Base-by-base conservation (phyloP, 2,113 vertebrate species). In the Antennarius striatus region DNA sequence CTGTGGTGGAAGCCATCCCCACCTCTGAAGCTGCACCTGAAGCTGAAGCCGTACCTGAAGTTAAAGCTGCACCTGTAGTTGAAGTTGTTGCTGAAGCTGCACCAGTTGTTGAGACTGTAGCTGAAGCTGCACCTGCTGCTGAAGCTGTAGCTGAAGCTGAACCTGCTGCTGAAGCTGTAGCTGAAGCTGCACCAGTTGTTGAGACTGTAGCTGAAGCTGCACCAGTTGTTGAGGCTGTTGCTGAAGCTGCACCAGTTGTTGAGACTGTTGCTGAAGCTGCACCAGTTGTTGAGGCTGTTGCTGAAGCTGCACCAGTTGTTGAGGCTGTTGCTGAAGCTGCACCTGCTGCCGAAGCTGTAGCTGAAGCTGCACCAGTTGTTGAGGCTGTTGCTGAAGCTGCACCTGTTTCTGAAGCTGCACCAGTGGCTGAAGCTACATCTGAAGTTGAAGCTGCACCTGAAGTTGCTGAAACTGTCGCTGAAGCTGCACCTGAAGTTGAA, bases 181-280 rank as follows among this genome's bases (percentile, higher is more conserved):
- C 50, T 22, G 59, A 49, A 29, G 61, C 70, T 30, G 62, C 45
- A 15, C n/a, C 46, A 16, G 36, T 58, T 1, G 56, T 22, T 39
- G 29, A 52, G 5, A 60, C 58, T 14, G 39, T 52, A 4, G 57
- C 32, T 9, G 22, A 45, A n/a, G 48, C 46, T 5, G 32, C 32
- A 4, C 32, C 62, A 45, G 53, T 43, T 11, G 22, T 12, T 12
- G 22, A 28, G 12, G 22, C 28, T 28, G 50, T 28, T 4, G 52
- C 9, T 15, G 64, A 51, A 16, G 71, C 63, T 1, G 17, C 1
- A 17, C 48, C 53, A 0, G 17, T 51, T 3, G 56, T 10, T 5
- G 63, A 74, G 4, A 63, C 64, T 4, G 16, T 11, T 39, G 71
- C 56, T 14, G 50, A 10, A 28, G 32, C 65, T 22, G 17, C 1